These are phyloP conservation scores for Lepeophtheirus nordmannii DNA, from an alignment of 2,888 invertebrate species.

Conservation along the genomic window DNA sequence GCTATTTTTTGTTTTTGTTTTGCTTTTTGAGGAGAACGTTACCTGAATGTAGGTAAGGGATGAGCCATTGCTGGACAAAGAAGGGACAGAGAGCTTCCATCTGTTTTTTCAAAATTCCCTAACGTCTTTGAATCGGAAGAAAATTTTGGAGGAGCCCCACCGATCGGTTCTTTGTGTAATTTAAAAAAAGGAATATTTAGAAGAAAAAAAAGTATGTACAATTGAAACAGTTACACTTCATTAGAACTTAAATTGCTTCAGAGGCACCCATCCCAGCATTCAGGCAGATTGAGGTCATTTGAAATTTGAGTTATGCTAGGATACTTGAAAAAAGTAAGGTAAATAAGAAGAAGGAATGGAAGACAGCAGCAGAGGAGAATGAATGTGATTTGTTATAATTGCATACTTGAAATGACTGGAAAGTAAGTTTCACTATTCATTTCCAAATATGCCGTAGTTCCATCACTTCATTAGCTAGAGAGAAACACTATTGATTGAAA, in stretches of 20 bases:
- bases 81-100: slow-evolving; percentile 39
- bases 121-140: slow-evolving; percentile 26
- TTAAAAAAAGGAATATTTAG: not conserved
- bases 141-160: slow-evolving; percentile 27
- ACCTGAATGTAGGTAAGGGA: slow-evolving; percentile 55
- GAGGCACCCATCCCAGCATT: slow-evolving; percentile 98
- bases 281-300: slow-evolving; percentile 49
- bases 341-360: too few species aligned
- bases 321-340: not conserved
- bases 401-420: too few species aligned
- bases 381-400: slow-evolving; percentile 19
- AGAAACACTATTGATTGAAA: too few species aligned
- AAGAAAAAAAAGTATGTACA: not conserved
- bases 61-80: slow-evolving; percentile 57
- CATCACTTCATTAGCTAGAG: too few species aligned
- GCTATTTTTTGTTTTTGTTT: not conserved
- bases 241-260: slow-evolving; percentile 33
- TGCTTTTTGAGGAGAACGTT: slow-evolving; percentile 29
- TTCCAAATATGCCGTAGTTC: too few species aligned
- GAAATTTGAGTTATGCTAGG: not conserved
- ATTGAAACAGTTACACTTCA: not conserved
- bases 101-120: slow-evolving; percentile 22
- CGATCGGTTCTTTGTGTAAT: slow-evolving; percentile 27
- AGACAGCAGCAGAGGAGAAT: slow-evolving; percentile 29
- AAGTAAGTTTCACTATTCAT: too few species aligned